Base-by-base conservation (phyloP, 2,888 invertebrate genomes). In the Tiliacea citrago region DNA sequence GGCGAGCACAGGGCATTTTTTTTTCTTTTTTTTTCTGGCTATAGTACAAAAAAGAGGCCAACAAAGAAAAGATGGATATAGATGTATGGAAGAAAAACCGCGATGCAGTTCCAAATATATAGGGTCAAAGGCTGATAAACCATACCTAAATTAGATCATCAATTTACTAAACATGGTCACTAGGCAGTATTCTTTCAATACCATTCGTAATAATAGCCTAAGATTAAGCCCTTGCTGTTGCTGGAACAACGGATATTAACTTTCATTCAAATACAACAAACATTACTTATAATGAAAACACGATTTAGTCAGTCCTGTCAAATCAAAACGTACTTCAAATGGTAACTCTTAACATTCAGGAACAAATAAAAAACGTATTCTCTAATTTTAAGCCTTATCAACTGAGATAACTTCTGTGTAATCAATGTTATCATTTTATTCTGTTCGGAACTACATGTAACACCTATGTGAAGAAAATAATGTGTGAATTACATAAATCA, bases 371-470 rank as follows among this genome's bases (percentile, higher is more conserved):
- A 47, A 65, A 45, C 16, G 2, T 16, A 18, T 53, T 47, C 21
- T 63, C n/a, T 60, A 57, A 73, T 76, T 79, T n/a, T 12, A 65
- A 58, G 58, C 62, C 68, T 86, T 86, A 88, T 84, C 87, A 75
- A 66, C 9, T 57, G n/a, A 73, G 83, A 85, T 86, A 88, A 78
- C 68, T 81, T 76, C 69, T 78, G 74, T 84, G 86, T 78, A 86
- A 89, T 89, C 84, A 88, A 68, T 85, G 69, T 88, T 90, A 91
- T 90, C 91, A 86, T 66, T 82, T 77, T 61, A 81, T 75, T 80
- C 68, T 65, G 57, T 73, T 45, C 49, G 0, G 45, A 35, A 75
- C 45, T 53, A 70, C 8, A 63, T 71, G 57, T 49, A 47, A 76
- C 42, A 75, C 47, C 35, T 51, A 58, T 29, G 21, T 60, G 47